Base-by-base conservation (phyloP, 2,797 vertebrate species). In the Poecilia velifera region DNA sequence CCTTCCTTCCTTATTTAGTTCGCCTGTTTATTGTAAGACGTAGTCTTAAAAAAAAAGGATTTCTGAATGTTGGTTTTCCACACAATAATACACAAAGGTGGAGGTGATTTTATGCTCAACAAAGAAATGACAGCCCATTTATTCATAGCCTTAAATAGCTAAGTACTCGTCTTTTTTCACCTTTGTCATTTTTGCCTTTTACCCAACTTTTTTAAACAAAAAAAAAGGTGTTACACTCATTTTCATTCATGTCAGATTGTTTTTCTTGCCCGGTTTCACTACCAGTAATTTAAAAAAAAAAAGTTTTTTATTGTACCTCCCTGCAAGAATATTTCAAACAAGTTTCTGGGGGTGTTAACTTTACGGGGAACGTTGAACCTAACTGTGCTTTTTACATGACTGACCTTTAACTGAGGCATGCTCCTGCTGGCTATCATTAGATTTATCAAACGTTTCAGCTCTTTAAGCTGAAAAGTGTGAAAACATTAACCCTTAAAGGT, bases 1-100 rank as follows among this genome's bases (percentile, higher is more conserved):
- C 16, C 66, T 59, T 55, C 72, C 49, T 72, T 72, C 39, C 73
- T 81, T 81, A 41, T 18, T 28, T 36, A 55, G 70, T 73, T 45
- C 53, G 51, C 72, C 12, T 45, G 66, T 20, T 22, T 41, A 41
- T 66, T 41, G 25, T 66, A 22, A 41, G 8, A 16, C 39, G 62
- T 31, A 18, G 8, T 39, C 34, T 22, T 47, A 22, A 9, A 22
- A 16, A 66, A 41, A 68, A 39, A 10, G 8, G 20, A 66, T 66
- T 66, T 10, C 22, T 41, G 22, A 43, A 25, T 68, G 12, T 41
- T 66, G 9, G 10, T 68, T 68, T 70, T 5, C 9, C 20, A 70
- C 22, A n/a, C 39, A 68, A 22, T 22, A 25, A 25, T 3, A 68
- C 20, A 39, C 7, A 41, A 39, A 41, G 16, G 7, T 64, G 14